These are phyloP conservation scores for Pyrocephalus nanus DNA, from an alignment of 2,797 vertebrate species.

Conservation along the genomic window DNA sequence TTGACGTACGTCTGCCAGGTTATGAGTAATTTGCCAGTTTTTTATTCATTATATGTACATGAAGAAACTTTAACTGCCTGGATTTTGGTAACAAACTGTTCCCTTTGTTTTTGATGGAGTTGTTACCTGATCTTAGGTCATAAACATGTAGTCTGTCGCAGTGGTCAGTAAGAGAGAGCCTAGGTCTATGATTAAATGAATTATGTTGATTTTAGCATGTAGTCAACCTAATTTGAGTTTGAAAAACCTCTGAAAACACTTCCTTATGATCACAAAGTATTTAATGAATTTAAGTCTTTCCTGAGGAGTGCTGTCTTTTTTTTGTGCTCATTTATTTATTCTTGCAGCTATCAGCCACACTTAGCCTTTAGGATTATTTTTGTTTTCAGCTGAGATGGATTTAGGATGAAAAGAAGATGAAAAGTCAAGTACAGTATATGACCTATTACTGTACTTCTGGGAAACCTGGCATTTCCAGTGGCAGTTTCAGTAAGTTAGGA, in stretches of 20 bases:
- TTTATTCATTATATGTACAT: background rate
- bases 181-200: background rate
- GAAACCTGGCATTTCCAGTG: background rate
- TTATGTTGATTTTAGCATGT: background rate
- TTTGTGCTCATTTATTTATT: background rate
- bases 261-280: background rate
- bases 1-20: background rate
- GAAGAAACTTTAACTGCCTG: background rate
- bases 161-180: background rate
- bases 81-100: background rate
- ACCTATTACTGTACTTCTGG: background rate
- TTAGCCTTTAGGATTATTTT: background rate
- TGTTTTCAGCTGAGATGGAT: background rate
- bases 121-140: background rate
- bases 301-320: background rate
- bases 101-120: background rate
- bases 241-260: background rate
- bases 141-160: background rate
- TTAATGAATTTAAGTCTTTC: background rate
- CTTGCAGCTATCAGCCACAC: background rate
- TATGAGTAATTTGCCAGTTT: background rate
- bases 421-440: background rate
- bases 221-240: background rate
- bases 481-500: background rate
- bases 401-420: background rate